A percentile compares a stretch with the other conserved stretches of the same genome.
Evolutionary conservation across 2,888 invertebrate species (phyloP).

Genomic region (Thereva nobilitata): DNA sequence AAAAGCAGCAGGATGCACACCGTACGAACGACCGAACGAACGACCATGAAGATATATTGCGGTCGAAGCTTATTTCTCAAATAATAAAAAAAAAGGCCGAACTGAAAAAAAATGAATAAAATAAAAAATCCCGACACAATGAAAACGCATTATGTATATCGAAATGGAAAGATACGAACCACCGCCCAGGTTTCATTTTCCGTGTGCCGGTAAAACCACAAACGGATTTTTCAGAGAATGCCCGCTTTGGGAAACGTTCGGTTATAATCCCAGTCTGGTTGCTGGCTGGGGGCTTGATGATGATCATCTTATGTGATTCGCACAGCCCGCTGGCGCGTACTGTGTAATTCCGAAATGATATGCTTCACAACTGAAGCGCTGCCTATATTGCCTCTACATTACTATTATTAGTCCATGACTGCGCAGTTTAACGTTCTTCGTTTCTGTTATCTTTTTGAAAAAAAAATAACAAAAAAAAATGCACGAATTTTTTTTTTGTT

Average conservation of each 20-base stretch:
- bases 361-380: constrained; percentile 26
- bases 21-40: too few relatives aligned
- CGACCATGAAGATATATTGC: too few relatives aligned
- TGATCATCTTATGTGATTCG: too few relatives aligned
- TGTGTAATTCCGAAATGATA: constrained; percentile 34
- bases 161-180: constrained; percentile 10
- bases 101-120: neutral
- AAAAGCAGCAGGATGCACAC: too few relatives aligned
- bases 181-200: constrained; percentile 24
- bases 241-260: too few relatives aligned
- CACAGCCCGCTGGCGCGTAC: constrained; percentile 8
- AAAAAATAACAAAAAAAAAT: too few relatives aligned
- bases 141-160: constrained; percentile 16
- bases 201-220: constrained; percentile 6
- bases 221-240: constrained; percentile 14
- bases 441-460: neutral
- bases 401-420: constrained; percentile 38
- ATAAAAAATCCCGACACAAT: constrained; percentile 7
- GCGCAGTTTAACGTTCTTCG: constrained; percentile 6
- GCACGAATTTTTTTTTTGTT: too few relatives aligned
- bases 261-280: too few relatives aligned
- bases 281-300: too few relatives aligned
- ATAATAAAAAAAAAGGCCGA: too few relatives aligned
- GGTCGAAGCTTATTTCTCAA: too few relatives aligned
- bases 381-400: constrained; percentile 32